Percentiles rank a stretch among this genome's conserved stretches.
phyloP scores from a whole-genome alignment of 1,140 invertebrate species.

The Drosophila elegans region DNA sequence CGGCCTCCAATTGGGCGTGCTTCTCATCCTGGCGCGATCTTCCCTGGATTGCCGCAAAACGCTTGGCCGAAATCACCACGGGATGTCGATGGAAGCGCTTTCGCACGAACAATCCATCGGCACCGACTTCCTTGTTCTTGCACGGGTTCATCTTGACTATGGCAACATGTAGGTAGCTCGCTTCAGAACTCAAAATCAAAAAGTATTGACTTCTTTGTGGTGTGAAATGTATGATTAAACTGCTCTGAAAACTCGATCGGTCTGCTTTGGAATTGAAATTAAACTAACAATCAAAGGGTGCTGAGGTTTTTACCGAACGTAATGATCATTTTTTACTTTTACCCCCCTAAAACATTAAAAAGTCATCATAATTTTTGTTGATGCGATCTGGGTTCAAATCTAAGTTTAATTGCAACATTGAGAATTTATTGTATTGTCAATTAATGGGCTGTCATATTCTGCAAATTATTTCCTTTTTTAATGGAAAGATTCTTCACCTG shows the following conservation, averaged over 20 bases:
- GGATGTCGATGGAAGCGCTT: slow-evolving; percentile 12
- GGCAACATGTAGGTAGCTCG: not conserved
- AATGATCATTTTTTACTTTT: no score
- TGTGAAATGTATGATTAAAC: not conserved
- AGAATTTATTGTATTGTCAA: no score
- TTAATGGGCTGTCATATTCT: no score
- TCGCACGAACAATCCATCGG: slow-evolving; percentile 6
- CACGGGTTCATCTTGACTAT: slow-evolving; percentile 9
- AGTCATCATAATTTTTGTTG: no score
- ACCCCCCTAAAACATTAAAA: no score
- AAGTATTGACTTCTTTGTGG: not conserved
- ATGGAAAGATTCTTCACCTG: no score
- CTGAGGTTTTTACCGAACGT: no score
- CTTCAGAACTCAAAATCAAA: not conserved
- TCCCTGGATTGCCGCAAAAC: slow-evolving; percentile 41
- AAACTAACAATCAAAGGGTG: no score
- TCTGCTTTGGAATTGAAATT: no score
- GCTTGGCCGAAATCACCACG: slow-evolving; percentile 56
- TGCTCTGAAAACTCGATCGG: not conserved
- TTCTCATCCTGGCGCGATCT: slow-evolving; percentile 30
- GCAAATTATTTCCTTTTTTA: no score
- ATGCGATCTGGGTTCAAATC: no score
- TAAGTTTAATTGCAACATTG: no score
- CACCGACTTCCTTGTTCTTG: slow-evolving; percentile 15
- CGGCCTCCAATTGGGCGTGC: slow-evolving; percentile 19